Percentiles rank a stretch among this genome's conserved stretches.
Evolutionary conservation across 2,888 invertebrate genomes (phyloP).

Genomic region (Platerodrilus igneus): DNA sequence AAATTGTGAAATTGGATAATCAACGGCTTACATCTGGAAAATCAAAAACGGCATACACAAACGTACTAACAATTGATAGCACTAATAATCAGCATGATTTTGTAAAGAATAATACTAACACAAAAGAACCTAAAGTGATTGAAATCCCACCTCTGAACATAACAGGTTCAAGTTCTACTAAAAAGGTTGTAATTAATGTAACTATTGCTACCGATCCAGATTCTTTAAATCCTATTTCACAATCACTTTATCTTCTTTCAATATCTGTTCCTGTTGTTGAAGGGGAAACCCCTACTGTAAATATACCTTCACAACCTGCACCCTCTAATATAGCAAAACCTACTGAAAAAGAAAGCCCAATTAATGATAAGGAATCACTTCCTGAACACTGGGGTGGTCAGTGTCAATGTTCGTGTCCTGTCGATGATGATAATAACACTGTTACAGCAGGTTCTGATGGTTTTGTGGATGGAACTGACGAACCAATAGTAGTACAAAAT

Average conservation of each 20-base stretch:
- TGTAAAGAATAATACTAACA: conserved; percentile 32
- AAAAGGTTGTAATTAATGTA: conserved; percentile 74
- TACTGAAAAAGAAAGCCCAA: conserved; percentile 30
- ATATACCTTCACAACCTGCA: conserved; percentile 41
- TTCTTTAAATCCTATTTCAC: conserved; percentile 51
- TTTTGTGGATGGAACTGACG: background rate
- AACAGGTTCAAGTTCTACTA: conserved; percentile 46
- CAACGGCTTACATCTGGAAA: conserved; percentile 36
- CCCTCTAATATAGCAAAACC: conserved; percentile 34
- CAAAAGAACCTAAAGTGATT: conserved; percentile 35
- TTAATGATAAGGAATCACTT: conserved; percentile 20
- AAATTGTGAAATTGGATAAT: conserved; percentile 48
- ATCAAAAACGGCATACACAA: conserved; percentile 36
- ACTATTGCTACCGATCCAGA: conserved; percentile 71
- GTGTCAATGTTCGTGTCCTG: conserved; percentile 71
- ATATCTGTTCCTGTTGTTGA: conserved; percentile 70
- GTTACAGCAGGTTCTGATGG: conserved; percentile 3
- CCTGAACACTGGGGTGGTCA: conserved; percentile 56
- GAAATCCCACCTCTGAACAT: conserved; percentile 38
- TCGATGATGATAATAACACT: conserved; percentile 50
- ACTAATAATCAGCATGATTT: conserved; percentile 32
- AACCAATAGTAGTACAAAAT: conserved; percentile 2
- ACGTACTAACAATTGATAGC: conserved; percentile 1
- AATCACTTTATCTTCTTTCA: conserved; percentile 73
- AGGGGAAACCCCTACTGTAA: conserved; percentile 54